These are phyloP conservation scores for Brachionichthys hirsutus DNA, from an alignment of 2,113 vertebrate species.

Conservation along the genomic window DNA sequence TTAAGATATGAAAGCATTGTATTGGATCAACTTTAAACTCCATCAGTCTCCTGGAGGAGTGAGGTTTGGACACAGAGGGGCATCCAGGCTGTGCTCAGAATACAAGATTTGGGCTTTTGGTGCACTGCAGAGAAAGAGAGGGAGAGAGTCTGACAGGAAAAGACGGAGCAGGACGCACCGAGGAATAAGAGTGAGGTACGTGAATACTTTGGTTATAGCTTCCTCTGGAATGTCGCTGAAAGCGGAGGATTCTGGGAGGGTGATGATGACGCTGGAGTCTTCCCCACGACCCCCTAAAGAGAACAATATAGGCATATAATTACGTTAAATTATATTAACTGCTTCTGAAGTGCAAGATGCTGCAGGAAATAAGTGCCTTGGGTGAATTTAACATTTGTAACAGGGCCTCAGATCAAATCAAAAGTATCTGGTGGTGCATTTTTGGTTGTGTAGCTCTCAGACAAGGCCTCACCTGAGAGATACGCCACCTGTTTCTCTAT, in stretches of 20 bases:
- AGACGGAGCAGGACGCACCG: conserved; percentile 75
- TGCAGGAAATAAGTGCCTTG: neutral
- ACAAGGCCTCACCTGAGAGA: conserved; percentile 85
- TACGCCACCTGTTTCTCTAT: conserved; percentile 92
- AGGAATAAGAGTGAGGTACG: conserved; percentile 87
- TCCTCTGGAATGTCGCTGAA: conserved; percentile 90
- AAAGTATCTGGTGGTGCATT: neutral
- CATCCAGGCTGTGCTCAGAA: conserved; percentile 7
- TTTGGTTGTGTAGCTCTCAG: no score
- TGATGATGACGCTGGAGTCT: conserved; percentile 92
- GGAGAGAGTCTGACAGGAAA: conserved; percentile 16
- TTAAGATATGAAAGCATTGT: neutral
- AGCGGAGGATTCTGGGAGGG: conserved; percentile 88
- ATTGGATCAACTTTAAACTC: neutral
- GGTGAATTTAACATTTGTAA: neutral
- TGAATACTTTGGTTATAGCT: conserved; percentile 84
- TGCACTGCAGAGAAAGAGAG: conserved; percentile 72
- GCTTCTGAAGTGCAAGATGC: neutral
- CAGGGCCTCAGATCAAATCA: no score
- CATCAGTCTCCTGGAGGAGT: conserved; percentile 1
- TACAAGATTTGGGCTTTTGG: conserved; percentile 32
- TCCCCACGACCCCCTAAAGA: conserved; percentile 89
- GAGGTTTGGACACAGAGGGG: conserved; percentile 26
- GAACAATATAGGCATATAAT: neutral
- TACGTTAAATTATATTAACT: neutral